These are phyloP conservation scores for Tichodroma muraria DNA, from an alignment of 2,113 vertebrate species.

Conservation along the genomic window DNA sequence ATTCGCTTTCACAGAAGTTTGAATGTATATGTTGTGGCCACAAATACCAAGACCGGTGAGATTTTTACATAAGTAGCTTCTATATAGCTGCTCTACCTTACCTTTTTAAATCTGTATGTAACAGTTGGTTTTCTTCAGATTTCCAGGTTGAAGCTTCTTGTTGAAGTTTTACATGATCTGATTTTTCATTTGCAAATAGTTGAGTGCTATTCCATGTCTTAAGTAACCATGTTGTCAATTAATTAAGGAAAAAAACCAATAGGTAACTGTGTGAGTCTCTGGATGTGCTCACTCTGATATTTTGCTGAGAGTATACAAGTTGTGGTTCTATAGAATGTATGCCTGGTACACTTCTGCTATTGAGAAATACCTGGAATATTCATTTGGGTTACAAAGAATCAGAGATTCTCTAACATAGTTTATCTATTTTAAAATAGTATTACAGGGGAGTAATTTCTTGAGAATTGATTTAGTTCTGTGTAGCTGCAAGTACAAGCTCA, in stretches of 20 bases:
- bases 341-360: not conserved
- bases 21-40: slow-evolving; percentile 78
- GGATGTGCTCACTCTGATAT: not conserved
- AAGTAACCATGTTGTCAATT: not conserved
- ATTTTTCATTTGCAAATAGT: not conserved
- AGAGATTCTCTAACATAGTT: not conserved
- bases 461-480: not conserved
- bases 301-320: not conserved
- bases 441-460: not conserved
- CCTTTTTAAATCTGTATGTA: not conserved
- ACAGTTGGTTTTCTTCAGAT: not conserved
- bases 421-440: not conserved
- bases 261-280: not conserved
- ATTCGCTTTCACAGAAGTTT: slow-evolving; percentile 81
- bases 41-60: slow-evolving; percentile 73
- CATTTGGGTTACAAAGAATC: not conserved
- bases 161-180: not conserved
- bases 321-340: not conserved
- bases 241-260: not conserved
- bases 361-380: not conserved
- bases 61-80: not conserved
- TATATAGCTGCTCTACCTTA: not conserved
- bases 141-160: not conserved
- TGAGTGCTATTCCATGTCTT: not conserved
- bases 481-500: not conserved